These are phyloP conservation scores for Neocrepidodera transversa DNA, from an alignment of 2,888 invertebrate genomes.

Conservation along the genomic window DNA sequence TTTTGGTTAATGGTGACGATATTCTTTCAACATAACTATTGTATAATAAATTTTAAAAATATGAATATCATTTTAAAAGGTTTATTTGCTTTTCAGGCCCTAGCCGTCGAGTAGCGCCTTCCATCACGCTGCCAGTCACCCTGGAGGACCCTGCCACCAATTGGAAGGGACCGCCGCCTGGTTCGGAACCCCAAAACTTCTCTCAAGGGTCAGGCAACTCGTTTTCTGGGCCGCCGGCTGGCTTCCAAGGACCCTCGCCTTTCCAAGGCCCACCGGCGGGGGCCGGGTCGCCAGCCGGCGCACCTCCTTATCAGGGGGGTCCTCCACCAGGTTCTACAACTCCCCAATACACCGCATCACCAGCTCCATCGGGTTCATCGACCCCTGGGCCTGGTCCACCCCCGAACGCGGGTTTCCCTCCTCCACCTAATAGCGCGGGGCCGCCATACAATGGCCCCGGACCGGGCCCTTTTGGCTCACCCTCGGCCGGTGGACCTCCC, in stretches of 20 bases:
- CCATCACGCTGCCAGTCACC: conserved; percentile 73
- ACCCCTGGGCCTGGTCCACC: conserved; percentile 77
- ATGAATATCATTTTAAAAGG: too few relatives aligned
- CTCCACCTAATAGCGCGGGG: conserved; percentile 66
- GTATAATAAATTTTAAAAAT: too few relatives aligned
- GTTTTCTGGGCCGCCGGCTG: conserved; percentile 62
- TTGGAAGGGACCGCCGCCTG: conserved; percentile 81
- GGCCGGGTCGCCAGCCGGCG: conserved; percentile 78
- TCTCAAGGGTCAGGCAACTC: conserved; percentile 68
- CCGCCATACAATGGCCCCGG: conserved; percentile 75
- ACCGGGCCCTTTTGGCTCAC: conserved; percentile 68
- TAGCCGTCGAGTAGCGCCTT: conserved; percentile 78
- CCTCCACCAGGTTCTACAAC: conserved; percentile 78
- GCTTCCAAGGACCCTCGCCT: conserved; percentile 64
- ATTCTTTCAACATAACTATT: too few relatives aligned
- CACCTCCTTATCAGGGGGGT: conserved; percentile 72
- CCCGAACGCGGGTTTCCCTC: conserved; percentile 64
- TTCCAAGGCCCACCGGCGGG: conserved; percentile 74
- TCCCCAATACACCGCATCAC: conserved; percentile 86
- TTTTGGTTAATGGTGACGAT: too few relatives aligned
- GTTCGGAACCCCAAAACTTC: conserved; percentile 71
- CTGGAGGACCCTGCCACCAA: conserved; percentile 78
- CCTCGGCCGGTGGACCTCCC: conserved; percentile 68
- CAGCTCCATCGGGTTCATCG: conserved; percentile 82
- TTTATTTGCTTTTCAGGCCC: conserved; percentile 82